A percentile compares a stretch with the other conserved stretches of the same genome.
phyloP scores from a whole-genome alignment of 2,113 vertebrate genomes.

The Thymallus thymallus region DNA sequence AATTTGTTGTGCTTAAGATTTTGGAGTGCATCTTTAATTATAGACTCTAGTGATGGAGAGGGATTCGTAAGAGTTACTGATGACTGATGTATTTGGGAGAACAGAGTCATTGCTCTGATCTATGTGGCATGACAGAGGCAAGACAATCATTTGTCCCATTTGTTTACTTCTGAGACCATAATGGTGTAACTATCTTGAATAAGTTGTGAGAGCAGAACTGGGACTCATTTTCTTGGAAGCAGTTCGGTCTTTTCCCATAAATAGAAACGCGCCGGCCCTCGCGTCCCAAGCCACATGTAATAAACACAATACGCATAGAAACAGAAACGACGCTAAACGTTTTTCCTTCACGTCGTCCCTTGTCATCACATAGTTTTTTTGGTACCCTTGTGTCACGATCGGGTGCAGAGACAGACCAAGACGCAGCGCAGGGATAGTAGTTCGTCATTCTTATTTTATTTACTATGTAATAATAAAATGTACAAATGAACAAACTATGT shows the following conservation, averaged over 20 bases:
- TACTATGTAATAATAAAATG: no score
- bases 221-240: constrained; percentile 27
- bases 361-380: neutral
- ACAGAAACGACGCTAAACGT: neutral
- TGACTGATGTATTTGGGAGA: no score
- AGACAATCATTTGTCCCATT: neutral
- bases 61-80: no score
- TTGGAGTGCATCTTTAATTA: no score
- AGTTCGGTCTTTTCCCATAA: constrained; percentile 51
- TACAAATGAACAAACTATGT: no score
- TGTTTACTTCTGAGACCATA: neutral
- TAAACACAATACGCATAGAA: neutral
- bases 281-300: neutral
- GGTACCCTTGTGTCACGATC: no score
- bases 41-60: no score
- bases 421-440: no score
- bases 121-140: constrained; percentile 10
- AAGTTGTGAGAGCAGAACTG: constrained; percentile 24
- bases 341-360: neutral
- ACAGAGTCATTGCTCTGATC: neutral
- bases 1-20: no score
- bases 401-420: no score
- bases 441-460: no score
- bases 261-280: constrained; percentile 36
- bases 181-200: constrained; percentile 11